Conservation (phyloP, 2,797 vertebrate species). For the Myotis planiceps region DNA sequence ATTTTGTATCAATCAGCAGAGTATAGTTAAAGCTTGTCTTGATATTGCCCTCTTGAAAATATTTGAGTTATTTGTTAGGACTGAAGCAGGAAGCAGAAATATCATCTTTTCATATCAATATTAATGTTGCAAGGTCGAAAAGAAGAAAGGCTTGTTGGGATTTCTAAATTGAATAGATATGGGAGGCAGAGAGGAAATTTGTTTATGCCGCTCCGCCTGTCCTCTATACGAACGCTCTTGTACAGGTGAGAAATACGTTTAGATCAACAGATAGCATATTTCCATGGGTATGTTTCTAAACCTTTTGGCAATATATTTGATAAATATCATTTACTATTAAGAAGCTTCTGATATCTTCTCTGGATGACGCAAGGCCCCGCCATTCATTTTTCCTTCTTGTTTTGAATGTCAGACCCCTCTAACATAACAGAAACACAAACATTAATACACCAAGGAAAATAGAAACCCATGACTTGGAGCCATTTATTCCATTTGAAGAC, state of each 20-base stretch:
- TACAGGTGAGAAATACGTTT: constrained; percentile 49
- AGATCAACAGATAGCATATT: constrained; percentile 74
- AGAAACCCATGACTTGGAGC: neutral
- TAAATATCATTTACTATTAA: constrained; percentile 78
- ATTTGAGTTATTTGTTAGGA: constrained; percentile 59
- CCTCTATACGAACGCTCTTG: constrained; percentile 67
- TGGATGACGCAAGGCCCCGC: neutral
- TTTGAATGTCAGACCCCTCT: neutral
- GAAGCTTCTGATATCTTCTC: constrained; percentile 40
- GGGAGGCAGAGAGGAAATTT: constrained; percentile 8
- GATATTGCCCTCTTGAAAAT: constrained; percentile 81
- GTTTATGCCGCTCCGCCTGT: constrained; percentile 48
- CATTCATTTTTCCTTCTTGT: constrained; percentile 58
- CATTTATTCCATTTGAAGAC: constrained; percentile 50
- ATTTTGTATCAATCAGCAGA: constrained; percentile 78
- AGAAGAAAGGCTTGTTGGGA: constrained; percentile 47
- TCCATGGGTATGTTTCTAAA: constrained; percentile 69
- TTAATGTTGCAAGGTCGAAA: constrained; percentile 46
- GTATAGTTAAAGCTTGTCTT: constrained; percentile 89
- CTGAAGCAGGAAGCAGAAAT: constrained; percentile 61
- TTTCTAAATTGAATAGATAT: constrained; percentile 70
- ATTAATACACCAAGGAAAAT: constrained; percentile 25
- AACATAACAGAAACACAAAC: neutral
- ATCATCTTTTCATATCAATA: constrained; percentile 49
- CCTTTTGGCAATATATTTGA: constrained; percentile 56